Base-by-base conservation (phyloP, 2,113 vertebrate genomes). In the Spea bombifrons region DNA sequence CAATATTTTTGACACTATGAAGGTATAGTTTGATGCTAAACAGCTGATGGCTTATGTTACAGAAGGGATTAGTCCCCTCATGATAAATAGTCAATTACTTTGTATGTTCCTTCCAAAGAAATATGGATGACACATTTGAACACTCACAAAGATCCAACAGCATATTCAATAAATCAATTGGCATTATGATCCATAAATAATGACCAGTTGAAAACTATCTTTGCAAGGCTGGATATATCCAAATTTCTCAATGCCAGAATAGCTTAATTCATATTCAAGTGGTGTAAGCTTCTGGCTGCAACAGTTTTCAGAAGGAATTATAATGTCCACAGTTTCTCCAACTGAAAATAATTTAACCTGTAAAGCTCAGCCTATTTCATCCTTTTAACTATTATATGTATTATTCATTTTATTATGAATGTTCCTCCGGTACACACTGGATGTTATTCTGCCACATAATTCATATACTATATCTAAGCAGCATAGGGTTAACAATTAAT, bases 261-360 rank as follows among this genome's bases (percentile, higher is more conserved):
- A 89, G 85, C 88, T 90, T 92, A 92, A 91, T 90, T 82, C 85
- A 85, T 83, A 86, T 84, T 85, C 87, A 84, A 71, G 84, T 47
- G 52, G 69, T 69, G 82, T 81, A 78, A 80, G 71, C 73, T 0
- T 71, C 79, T 0, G 69, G 72, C 78, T 88, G 84, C 86, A 83
- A 81, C 67, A 82, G 84, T 68, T 73, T 48, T 83, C 81, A 80
- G 49, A 80, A 12, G 71, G 78, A 73, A 80, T 74, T 49, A 80
- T 67, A 83, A 84, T 84, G 84, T 76, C 81, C 82, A 69, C 7
- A 52, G 59, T 50, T 44, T 30, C 8, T 43, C 5, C 8, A 17
- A 47, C n/a, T 48, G 46, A 57, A 59, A 9, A 0, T 59, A 59
- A 10, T 9, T 59, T 3, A 59, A 59, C 55, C 10, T 59, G 15